Evolutionary conservation across 2,797 vertebrate genomes (phyloP).

Genomic region (Neostethus bicornis): DNA sequence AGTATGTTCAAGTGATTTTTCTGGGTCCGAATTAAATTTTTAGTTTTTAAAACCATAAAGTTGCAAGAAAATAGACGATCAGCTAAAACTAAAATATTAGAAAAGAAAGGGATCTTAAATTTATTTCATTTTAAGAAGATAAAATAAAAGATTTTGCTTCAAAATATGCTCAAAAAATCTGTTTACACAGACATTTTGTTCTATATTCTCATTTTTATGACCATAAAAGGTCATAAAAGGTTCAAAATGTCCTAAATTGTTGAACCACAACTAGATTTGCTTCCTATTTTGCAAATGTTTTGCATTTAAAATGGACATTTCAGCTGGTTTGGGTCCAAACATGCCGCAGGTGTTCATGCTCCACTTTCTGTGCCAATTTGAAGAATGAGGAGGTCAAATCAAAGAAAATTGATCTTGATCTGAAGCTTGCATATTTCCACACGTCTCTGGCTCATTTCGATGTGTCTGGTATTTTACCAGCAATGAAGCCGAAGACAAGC

Average conservation of each 20-base stretch:
- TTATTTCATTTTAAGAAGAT: not conserved
- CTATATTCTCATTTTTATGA: no score
- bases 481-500: constrained; percentile 25
- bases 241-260: no score
- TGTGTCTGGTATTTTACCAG: constrained; percentile 2
- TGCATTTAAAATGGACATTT: constrained; percentile 7
- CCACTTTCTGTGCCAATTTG: not conserved
- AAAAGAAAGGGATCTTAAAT: not conserved
- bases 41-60: not conserved
- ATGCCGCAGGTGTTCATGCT: no score
- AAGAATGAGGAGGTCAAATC: no score
- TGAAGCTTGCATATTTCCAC: not conserved
- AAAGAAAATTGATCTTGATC: not conserved
- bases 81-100: no score
- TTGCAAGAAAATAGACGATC: no score
- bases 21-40: no score
- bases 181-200: no score
- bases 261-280: constrained; percentile 14
- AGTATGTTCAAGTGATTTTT: no score
- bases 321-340: no score
- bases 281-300: not conserved
- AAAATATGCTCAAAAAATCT: constrained; percentile 13
- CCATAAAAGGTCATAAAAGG: no score
- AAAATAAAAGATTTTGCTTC: not conserved
- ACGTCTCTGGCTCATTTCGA: constrained; percentile 20